Base-by-base conservation (phyloP, 1,140 invertebrate species). In the Gyrodactylus bullatarudis region DNA sequence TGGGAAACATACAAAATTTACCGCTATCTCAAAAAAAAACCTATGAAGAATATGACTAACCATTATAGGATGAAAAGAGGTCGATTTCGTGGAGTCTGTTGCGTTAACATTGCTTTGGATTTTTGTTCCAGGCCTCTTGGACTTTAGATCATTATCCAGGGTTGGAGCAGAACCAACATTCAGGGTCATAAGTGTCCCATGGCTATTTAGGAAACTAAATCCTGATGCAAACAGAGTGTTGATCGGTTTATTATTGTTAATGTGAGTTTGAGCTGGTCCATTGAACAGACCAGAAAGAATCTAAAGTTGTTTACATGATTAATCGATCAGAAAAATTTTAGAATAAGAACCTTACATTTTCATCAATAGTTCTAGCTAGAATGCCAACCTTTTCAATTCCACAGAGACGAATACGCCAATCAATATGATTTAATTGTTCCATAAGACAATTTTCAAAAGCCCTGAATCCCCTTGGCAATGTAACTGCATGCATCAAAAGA, bases 391-490 rank as follows among this genome's bases (percentile, higher is more conserved):
- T 73, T 75, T 77, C 77, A 87, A 86, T 87, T 77, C 93, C 89
- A 73, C 87, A 86, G 81, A 95, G 97, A 75, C 94, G 84, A 27
- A 86, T 84, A 76, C 87, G 86, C 88, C 92, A 93, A 79, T 94
- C 88, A 69, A 79, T 77, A 20, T 84, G 82, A 77, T 85, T 86
- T 82, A 97, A 98, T 78, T 91, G 88, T 76, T 89, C 86, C 78
- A 96, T 88, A 71, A 97, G 86, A 20, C 93, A 84, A 76, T 87
- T 85, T 89, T 92, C 97, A 78, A 98, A 90, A 20, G 93, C 87
- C 78, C 96, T 91, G 0, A 87, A 86, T 2, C 93, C 94, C 75
- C 86, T 86, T 0, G 89, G 87, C 69, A 98, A 82, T 0, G 91
- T 92, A 26, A 96, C 86, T 78, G 89, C 93, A 81, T 98, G 92